These are phyloP conservation scores for Chelonus insularis DNA, from an alignment of 1,140 invertebrate genomes.

Conservation along the genomic window DNA sequence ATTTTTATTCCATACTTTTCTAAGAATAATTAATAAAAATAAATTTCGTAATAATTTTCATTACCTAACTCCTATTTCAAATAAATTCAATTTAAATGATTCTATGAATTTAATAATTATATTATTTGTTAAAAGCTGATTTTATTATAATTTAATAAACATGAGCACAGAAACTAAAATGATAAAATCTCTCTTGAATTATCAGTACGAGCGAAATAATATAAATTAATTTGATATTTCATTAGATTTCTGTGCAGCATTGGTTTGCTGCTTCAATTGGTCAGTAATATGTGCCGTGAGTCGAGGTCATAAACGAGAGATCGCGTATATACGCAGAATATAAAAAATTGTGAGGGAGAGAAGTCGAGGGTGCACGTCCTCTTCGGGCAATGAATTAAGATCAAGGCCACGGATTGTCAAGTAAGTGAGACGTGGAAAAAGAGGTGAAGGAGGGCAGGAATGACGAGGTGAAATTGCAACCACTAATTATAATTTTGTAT, in stretches of 20 bases:
- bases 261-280: not conserved
- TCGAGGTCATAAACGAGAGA: constrained; percentile 14
- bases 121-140: too few species aligned
- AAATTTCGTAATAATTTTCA: too few species aligned
- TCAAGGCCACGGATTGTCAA: constrained; percentile 16
- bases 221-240: too few species aligned
- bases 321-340: not conserved
- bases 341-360: constrained; percentile 1
- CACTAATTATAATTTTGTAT: not conserved
- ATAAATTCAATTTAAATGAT: too few species aligned
- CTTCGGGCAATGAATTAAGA: constrained; percentile 23
- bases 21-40: too few species aligned
- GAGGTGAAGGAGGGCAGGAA: constrained; percentile 12
- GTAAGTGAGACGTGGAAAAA: not conserved
- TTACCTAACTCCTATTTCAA: too few species aligned
- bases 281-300: not conserved
- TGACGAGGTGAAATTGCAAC: not conserved
- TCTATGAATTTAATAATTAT: too few species aligned
- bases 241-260: not conserved
- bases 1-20: too few species aligned
- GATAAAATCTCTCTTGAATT: too few species aligned
- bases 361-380: constrained; percentile 5
- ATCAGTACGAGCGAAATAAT: too few species aligned
- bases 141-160: too few species aligned
- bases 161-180: too few species aligned